phyloP scores from a whole-genome alignment of 2,797 vertebrate genomes.

The Helicolenus hilgendorfi region DNA sequence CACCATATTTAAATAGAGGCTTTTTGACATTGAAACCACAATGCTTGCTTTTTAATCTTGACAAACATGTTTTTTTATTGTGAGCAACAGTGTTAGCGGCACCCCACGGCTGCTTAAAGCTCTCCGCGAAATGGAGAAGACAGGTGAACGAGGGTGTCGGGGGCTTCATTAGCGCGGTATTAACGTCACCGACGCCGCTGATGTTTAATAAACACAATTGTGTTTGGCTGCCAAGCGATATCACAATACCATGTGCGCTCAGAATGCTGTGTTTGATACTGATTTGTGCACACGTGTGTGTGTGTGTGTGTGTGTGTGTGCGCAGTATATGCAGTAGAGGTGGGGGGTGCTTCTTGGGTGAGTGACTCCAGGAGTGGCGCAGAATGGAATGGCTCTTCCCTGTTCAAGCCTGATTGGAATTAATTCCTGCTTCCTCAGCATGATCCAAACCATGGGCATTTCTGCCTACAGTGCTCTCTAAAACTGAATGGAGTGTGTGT shows the following conservation, averaged over 20 bases:
- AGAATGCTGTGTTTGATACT: not conserved
- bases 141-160: constrained; percentile 67
- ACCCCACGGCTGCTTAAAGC: constrained; percentile 41
- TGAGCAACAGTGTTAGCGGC: constrained; percentile 36
- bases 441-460: constrained; percentile 73
- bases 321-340: constrained; percentile 26
- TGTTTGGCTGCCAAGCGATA: constrained; percentile 43
- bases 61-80: constrained; percentile 59
- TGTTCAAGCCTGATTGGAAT: constrained; percentile 87
- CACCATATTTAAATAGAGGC: constrained; percentile 3
- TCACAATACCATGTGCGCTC: constrained; percentile 30
- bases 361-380: constrained; percentile 73
- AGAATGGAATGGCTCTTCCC: constrained; percentile 79
- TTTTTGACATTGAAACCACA: constrained; percentile 60
- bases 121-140: constrained; percentile 46
- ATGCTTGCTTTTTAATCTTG: constrained; percentile 56
- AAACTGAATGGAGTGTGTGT: constrained; percentile 55
- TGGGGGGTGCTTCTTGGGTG: constrained; percentile 52
- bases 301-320: not conserved
- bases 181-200: constrained; percentile 63
- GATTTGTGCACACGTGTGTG: not conserved
- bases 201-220: constrained; percentile 65
- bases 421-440: constrained; percentile 90
- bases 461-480: constrained; percentile 72
- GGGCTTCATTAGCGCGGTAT: constrained; percentile 74